These are phyloP conservation scores for Orycteropus afer DNA, from an alignment of 2,113 vertebrate genomes.

Conservation along the genomic window DNA sequence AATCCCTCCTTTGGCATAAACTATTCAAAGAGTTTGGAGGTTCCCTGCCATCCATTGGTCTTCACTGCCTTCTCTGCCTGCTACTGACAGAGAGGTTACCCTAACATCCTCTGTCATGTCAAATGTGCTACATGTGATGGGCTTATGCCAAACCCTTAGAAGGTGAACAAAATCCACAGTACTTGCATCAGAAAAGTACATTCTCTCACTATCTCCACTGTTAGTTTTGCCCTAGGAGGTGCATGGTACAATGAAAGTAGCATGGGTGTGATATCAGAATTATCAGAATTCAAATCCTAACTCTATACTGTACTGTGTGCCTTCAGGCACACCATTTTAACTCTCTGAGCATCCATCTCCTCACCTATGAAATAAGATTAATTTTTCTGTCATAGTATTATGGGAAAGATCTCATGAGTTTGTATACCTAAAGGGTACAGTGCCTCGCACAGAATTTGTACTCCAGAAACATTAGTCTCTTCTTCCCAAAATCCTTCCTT, in stretches of 20 bases:
- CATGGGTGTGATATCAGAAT: background rate
- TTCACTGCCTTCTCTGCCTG: background rate
- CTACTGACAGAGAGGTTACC: background rate
- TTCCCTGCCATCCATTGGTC: background rate
- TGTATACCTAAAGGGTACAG: background rate
- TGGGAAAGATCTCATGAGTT: background rate
- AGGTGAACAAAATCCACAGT: background rate
- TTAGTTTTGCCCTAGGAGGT: background rate
- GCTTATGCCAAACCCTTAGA: background rate
- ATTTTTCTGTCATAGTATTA: background rate
- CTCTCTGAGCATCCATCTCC: background rate
- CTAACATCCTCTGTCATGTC: background rate
- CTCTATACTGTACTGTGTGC: background rate
- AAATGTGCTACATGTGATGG: background rate
- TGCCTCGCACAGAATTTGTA: background rate
- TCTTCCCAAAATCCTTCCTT: conserved; percentile 6
- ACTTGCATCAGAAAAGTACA: background rate
- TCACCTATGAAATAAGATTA: background rate
- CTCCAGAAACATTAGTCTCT: background rate
- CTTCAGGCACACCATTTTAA: background rate
- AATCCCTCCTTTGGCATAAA: conserved; percentile 1
- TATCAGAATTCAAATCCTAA: conserved; percentile 11
- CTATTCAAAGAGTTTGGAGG: background rate
- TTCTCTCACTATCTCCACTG: background rate
- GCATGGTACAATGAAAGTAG: background rate